These are phyloP conservation scores for Myotis findleyi DNA, from an alignment of 2,797 vertebrate genomes.

Conservation along the genomic window DNA sequence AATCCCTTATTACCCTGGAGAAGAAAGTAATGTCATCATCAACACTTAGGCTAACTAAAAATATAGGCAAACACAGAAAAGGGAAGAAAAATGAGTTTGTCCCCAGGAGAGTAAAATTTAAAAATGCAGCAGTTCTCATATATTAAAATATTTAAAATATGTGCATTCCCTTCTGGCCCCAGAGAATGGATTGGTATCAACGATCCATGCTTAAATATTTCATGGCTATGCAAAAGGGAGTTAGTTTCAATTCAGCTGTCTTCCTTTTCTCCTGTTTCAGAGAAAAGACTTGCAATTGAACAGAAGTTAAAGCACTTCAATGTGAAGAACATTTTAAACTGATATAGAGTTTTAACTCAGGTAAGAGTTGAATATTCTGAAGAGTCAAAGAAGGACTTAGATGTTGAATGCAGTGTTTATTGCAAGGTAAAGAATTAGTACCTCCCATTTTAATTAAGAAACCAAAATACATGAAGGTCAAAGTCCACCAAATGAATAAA, in stretches of 20 bases:
- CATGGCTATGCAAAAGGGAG: neutral
- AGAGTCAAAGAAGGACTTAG: neutral
- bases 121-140: neutral
- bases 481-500: neutral
- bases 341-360: neutral
- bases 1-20: neutral
- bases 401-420: neutral
- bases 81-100: neutral
- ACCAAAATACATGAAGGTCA: neutral
- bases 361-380: neutral
- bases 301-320: neutral
- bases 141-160: constrained; percentile 4
- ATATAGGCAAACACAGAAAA: neutral
- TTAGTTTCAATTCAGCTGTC: neutral
- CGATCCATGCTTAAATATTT: neutral
- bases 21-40: neutral
- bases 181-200: neutral
- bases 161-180: neutral
- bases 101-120: neutral
- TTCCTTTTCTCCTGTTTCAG: neutral
- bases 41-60: neutral
- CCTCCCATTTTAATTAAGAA: neutral
- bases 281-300: neutral
- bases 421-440: neutral
- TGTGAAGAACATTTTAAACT: neutral